Conservation (phyloP, 2,797 vertebrate genomes). For the Pachyuromys duprasi region DNA sequence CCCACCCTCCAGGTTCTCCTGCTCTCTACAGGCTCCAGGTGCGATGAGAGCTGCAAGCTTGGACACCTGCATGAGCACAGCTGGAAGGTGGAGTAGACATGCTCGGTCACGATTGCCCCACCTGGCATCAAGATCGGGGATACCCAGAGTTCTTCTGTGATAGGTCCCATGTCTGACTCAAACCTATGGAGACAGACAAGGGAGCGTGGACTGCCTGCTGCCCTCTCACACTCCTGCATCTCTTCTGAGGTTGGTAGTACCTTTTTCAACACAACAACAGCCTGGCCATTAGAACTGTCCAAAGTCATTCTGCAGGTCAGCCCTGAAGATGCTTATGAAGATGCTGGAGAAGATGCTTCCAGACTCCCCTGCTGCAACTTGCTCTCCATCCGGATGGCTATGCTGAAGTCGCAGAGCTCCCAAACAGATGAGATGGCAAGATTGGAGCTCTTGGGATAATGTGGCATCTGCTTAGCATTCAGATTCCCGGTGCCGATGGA, state of each 20-base stretch:
- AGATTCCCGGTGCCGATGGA: neutral
- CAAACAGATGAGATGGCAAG: neutral
- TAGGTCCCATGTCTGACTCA: neutral
- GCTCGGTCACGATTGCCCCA: neutral
- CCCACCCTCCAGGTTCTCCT: neutral
- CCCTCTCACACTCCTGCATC: neutral
- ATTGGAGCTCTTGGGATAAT: neutral
- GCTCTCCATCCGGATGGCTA: neutral
- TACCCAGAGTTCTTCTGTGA: neutral
- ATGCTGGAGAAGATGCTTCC: neutral
- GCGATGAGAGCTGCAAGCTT: neutral
- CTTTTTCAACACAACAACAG: too few species aligned
- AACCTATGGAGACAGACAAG: neutral
- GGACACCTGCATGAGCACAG: neutral
- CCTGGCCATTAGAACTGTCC: neutral
- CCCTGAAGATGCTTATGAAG: neutral
- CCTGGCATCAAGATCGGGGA: neutral
- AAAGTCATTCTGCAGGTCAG: neutral
- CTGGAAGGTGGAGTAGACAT: neutral
- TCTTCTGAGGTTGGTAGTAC: neutral
- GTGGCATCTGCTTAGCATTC: neutral
- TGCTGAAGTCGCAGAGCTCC: neutral
- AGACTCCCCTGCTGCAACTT: neutral
- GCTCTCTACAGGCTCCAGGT: neutral
- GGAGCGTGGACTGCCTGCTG: neutral